These are phyloP conservation scores for Falcunculus frontatus DNA, from an alignment of 2,113 vertebrate species.

Conservation along the genomic window DNA sequence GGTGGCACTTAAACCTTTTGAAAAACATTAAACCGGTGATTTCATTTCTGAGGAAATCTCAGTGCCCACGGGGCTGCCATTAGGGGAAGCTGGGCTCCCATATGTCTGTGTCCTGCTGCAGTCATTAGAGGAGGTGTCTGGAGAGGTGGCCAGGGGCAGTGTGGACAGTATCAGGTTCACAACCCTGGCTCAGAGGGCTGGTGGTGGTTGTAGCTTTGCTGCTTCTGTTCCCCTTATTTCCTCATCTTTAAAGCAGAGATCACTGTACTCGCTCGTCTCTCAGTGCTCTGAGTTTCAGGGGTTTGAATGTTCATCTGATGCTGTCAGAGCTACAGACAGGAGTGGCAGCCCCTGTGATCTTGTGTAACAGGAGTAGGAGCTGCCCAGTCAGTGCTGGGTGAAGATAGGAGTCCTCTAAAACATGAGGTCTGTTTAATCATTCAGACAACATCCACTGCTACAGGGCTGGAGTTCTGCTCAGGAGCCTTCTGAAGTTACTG, in stretches of 20 bases:
- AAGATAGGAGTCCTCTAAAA: neutral
- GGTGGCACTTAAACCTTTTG: neutral
- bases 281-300: neutral
- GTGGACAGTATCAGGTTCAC: neutral
- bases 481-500: neutral
- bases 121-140: neutral
- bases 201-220: neutral
- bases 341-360: neutral
- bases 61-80: neutral
- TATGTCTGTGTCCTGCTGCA: neutral
- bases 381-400: neutral
- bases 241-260: neutral
- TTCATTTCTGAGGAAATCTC: neutral
- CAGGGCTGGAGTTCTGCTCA: neutral
- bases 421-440: neutral
- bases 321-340: neutral
- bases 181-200: neutral
- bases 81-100: neutral
- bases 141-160: neutral
- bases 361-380: neutral
- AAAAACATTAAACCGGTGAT: neutral
- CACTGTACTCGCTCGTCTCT: neutral
- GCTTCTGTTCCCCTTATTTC: neutral
- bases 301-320: neutral
- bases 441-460: neutral